These are phyloP conservation scores for Hirtodrosophila alboralis DNA, from an alignment of 2,888 invertebrate species.

Conservation along the genomic window DNA sequence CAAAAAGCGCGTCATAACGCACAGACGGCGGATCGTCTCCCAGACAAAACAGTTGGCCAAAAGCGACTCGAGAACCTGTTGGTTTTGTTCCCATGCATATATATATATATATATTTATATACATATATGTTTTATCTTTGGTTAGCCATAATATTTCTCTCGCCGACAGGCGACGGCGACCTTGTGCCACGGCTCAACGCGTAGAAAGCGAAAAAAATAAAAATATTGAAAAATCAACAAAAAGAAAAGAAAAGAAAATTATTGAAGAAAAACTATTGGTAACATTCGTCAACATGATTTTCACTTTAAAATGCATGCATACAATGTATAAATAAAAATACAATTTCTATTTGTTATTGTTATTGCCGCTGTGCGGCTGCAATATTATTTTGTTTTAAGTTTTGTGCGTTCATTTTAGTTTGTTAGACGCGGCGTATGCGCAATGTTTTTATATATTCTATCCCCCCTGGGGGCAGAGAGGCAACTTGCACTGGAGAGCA, in stretches of 20 bases:
- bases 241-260: constrained; percentile 16
- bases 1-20: constrained; percentile 78
- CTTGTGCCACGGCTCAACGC: constrained; percentile 72
- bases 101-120: neutral
- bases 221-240: constrained; percentile 11
- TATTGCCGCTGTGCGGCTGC: constrained; percentile 8
- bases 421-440: constrained; percentile 37
- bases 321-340: constrained; percentile 32
- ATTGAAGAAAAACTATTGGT: constrained; percentile 37
- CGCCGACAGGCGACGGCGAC: constrained; percentile 76
- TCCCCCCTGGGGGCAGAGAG: neutral
- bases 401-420: constrained; percentile 3
- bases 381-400: constrained; percentile 18
- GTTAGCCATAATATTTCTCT: constrained; percentile 73
- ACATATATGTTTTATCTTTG: constrained; percentile 66
- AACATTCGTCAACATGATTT: constrained; percentile 54
- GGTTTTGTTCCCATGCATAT: constrained; percentile 31
- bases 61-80: constrained; percentile 32
- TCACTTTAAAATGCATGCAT: constrained; percentile 48
- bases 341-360: constrained; percentile 30
- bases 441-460: constrained; percentile 20
- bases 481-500: constrained; percentile 27
- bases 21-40: constrained; percentile 28
- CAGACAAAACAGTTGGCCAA: constrained; percentile 59
- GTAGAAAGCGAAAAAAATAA: constrained; percentile 68